Conservation (phyloP, 2,888 invertebrate species). For the Epirrhoe tristata region DNA sequence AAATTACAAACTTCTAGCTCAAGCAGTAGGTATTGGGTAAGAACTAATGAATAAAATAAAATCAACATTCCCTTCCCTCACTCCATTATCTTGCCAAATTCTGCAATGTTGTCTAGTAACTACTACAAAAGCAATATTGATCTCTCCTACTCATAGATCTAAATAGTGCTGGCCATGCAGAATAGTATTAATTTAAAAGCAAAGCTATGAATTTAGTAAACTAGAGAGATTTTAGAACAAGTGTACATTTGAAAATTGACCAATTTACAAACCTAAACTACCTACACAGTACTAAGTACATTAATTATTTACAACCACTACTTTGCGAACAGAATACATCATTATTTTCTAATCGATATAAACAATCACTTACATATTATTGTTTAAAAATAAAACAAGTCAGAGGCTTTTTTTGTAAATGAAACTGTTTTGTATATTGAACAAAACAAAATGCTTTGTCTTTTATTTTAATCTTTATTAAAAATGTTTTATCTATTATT, state of each 20-base stretch:
- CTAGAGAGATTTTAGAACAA: conserved; percentile 65
- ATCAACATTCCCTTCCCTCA: not conserved
- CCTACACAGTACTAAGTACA: conserved; percentile 54
- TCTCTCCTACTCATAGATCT: conserved; percentile 54
- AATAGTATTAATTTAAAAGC: conserved; percentile 57
- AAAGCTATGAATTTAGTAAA: conserved; percentile 66
- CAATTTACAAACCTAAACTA: conserved; percentile 76
- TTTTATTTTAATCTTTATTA: not conserved
- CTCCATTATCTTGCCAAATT: conserved; percentile 3
- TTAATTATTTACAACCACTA: conserved; percentile 60
- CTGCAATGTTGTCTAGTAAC: conserved; percentile 31
- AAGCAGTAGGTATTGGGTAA: too few relatives aligned
- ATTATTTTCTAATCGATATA: conserved; percentile 3
- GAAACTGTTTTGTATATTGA: not conserved
- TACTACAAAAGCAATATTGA: conserved; percentile 69
- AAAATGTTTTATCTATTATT: not conserved
- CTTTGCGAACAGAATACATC: conserved; percentile 47
- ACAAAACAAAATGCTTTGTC: not conserved
- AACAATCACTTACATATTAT: conserved; percentile 7
- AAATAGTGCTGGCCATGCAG: conserved; percentile 60
- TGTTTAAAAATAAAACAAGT: conserved; percentile 3
- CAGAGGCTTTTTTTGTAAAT: not conserved
- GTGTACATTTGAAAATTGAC: conserved; percentile 76
- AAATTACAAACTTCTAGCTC: too few relatives aligned
- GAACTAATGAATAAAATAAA: conserved; percentile 2